phyloP scores from a whole-genome alignment of 37 sponge, comb jelly and placozoan species.

The Chondrilla cf. caribensis region DNA sequence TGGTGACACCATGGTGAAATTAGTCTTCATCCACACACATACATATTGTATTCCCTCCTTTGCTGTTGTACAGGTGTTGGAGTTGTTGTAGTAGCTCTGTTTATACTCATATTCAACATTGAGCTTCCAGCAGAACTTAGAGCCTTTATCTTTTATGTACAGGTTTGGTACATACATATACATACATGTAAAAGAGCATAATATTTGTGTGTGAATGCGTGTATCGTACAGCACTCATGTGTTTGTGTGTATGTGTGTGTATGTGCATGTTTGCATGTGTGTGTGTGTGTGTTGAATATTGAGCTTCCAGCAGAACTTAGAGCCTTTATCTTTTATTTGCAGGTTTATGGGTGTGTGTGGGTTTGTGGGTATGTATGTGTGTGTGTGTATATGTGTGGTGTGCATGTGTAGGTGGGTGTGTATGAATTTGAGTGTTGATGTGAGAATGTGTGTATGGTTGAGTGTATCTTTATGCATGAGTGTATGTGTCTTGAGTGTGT shows the following conservation, averaged over 20 bases:
- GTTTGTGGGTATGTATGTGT: too few species aligned
- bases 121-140: constrained; percentile 29
- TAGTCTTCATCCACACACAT: constrained; percentile 12
- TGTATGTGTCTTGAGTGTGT: too few species aligned
- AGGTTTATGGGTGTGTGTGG: too few species aligned
- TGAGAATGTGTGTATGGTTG: background rate
- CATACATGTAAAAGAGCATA: too few species aligned
- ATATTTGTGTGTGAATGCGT: too few species aligned
- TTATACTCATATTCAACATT: background rate
- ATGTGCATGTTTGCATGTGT: too few species aligned
- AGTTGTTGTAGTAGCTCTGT: background rate
- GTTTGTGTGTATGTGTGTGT: too few species aligned
- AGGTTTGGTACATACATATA: constrained; percentile 16
- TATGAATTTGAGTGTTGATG: too few species aligned
- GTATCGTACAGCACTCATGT: background rate
- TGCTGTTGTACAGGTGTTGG: background rate
- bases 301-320: constrained; percentile 29
- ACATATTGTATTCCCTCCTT: background rate
- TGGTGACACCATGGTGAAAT: too few species aligned
- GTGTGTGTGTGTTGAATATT: background rate
- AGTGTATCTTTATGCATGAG: too few species aligned
- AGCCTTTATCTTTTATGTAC: constrained; percentile 74
- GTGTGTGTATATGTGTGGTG: too few species aligned
- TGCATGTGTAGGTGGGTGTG: too few species aligned
- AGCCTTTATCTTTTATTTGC: constrained; percentile 72